Percentiles rank a stretch among this genome's conserved stretches.
Conservation (phyloP, 2,888 invertebrate genomes). For the Eupithecia inturbata region DNA sequence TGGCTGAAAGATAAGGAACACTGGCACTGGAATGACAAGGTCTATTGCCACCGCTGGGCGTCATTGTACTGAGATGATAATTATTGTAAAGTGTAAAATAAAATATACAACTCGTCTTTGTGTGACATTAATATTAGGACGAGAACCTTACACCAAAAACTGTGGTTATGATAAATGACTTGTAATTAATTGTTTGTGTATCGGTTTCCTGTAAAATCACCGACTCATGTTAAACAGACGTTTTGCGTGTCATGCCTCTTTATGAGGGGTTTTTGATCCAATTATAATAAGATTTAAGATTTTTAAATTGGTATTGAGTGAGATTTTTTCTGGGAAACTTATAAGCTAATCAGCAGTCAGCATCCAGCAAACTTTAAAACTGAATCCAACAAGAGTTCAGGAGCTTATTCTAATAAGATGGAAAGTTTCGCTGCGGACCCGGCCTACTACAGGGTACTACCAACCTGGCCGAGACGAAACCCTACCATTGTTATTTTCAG, state of each 20-base stretch:
- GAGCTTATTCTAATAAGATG: background rate
- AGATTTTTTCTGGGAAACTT: background rate
- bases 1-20: no score
- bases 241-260: conserved; percentile 44
- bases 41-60: no score
- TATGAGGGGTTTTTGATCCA: conserved; percentile 37
- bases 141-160: no score
- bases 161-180: conserved; percentile 74
- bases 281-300: conserved; percentile 1
- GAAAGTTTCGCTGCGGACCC: no score
- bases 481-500: no score
- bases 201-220: conserved; percentile 68
- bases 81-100: no score
- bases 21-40: no score
- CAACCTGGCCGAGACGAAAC: no score
- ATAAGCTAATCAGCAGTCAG: background rate
- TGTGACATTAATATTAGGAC: no score
- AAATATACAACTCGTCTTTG: no score
- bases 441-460: no score
- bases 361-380: background rate
- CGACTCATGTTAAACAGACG: conserved; percentile 51
- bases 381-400: background rate
- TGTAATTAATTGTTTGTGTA: conserved; percentile 75
- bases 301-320: background rate
- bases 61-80: no score